These are phyloP conservation scores for Bugula neritina DNA, from an alignment of 2,888 invertebrate genomes.

Conservation along the genomic window DNA sequence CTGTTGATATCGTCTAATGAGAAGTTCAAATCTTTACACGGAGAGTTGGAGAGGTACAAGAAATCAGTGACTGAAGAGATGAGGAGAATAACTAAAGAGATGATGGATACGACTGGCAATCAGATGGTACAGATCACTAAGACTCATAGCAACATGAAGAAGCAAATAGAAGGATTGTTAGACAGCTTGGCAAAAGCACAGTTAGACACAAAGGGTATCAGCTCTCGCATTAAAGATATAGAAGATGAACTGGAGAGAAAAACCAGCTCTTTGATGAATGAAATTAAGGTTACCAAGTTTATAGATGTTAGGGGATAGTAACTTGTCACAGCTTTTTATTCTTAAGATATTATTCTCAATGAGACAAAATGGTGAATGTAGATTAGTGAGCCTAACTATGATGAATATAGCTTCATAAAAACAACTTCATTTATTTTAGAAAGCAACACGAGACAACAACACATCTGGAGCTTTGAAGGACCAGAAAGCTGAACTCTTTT, in stretches of 20 bases:
- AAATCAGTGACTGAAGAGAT: constrained; percentile 13
- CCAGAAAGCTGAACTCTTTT: constrained; percentile 17
- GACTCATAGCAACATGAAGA: constrained; percentile 7
- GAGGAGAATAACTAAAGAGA: constrained; percentile 16
- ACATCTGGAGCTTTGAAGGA: not conserved
- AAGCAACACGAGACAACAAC: constrained; percentile 1
- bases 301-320: no score
- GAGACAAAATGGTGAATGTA: no score
- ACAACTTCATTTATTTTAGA: not conserved
- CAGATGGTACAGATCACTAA: constrained; percentile 17
- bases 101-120: not conserved
- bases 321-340: no score
- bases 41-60: constrained; percentile 25
- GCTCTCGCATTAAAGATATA: constrained; percentile 2
- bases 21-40: constrained; percentile 15
- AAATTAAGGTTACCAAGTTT: constrained; percentile 26
- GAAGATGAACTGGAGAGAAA: constrained; percentile 8
- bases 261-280: not conserved
- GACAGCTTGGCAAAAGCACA: not conserved
- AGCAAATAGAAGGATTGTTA: constrained; percentile 19
- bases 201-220: constrained; percentile 10
- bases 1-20: constrained; percentile 2
- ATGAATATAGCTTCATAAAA: no score
- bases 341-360: no score
- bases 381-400: no score